Percentiles rank a stretch among this genome's conserved stretches.
These are phyloP conservation scores for Crossocerus cetratus DNA, from an alignment of 2,888 invertebrate species.

Conservation along the genomic window DNA sequence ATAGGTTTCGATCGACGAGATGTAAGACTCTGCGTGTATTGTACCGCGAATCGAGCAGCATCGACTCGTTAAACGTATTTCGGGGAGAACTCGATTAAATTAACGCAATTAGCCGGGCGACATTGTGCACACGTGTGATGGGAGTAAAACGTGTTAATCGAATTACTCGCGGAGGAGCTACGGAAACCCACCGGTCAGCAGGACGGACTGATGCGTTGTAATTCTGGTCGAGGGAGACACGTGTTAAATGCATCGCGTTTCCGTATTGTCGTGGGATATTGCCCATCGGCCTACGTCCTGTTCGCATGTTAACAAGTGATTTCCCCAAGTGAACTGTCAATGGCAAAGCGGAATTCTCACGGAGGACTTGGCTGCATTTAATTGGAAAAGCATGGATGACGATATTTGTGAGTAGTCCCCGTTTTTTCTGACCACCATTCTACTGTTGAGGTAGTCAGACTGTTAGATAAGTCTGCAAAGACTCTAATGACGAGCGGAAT, in stretches of 20 bases:
- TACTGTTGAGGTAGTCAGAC: not conserved
- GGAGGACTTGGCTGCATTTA: constrained; percentile 6
- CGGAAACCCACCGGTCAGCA: constrained; percentile 8
- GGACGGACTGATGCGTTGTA: not conserved
- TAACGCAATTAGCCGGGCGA: not conserved
- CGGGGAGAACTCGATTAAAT: too few relatives aligned
- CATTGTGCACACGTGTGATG: not conserved
- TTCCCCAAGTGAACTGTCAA: not conserved
- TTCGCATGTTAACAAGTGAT: too few relatives aligned
- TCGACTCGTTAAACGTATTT: too few relatives aligned
- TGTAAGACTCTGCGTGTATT: too few relatives aligned
- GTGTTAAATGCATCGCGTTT: constrained; percentile 1
- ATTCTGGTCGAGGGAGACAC: not conserved
- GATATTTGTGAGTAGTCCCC: constrained; percentile 62
- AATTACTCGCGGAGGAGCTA: constrained; percentile 16
- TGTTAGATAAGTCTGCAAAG: constrained; percentile 22
- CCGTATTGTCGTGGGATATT: not conserved
- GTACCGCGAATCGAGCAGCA: too few relatives aligned
- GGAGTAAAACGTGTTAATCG: constrained; percentile 13
- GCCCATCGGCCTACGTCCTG: too few relatives aligned
- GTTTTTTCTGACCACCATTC: not conserved
- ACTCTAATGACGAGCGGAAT: constrained; percentile 15
- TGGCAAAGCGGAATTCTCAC: not conserved
- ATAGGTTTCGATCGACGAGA: too few relatives aligned
- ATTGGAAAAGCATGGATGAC: constrained; percentile 54